A percentile compares a stretch with the other conserved stretches of the same genome.
Evolutionary conservation across 2,888 invertebrate genomes (phyloP).

Genomic region (Plagiodera versicolora): DNA sequence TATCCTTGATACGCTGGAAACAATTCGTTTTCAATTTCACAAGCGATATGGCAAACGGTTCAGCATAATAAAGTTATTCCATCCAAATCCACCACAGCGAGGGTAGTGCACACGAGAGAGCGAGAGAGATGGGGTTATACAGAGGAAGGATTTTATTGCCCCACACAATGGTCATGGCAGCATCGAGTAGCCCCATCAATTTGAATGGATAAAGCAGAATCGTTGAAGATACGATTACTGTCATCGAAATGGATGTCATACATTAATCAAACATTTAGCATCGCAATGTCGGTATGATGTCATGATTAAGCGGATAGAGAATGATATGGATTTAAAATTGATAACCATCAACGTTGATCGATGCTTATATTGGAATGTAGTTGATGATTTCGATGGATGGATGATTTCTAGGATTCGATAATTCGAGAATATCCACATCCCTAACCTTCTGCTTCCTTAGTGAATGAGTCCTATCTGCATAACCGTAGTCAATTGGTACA

Average conservation of each 20-base stretch:
- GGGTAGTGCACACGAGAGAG: background rate
- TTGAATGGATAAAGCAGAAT: constrained; percentile 7
- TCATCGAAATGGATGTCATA: constrained; percentile 11
- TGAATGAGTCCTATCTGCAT: too few species aligned
- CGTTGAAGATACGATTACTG: constrained; percentile 12
- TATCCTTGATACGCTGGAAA: background rate
- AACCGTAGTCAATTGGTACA: too few species aligned
- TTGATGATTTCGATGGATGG: too few species aligned
- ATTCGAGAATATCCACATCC: too few species aligned
- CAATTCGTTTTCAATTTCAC: background rate
- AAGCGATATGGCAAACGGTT: background rate
- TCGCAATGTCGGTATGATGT: background rate
- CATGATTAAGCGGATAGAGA: background rate
- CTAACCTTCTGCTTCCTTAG: too few species aligned
- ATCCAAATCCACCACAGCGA: background rate
- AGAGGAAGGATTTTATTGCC: background rate
- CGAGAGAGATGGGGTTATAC: background rate
- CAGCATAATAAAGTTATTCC: background rate
- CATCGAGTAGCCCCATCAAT: constrained; percentile 9
- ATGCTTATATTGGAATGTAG: background rate
- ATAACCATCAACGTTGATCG: background rate
- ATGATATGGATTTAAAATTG: background rate
- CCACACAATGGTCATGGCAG: background rate
- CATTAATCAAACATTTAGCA: constrained; percentile 10
- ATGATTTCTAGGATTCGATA: too few species aligned